A percentile compares a stretch with the other conserved stretches of the same genome.
Conservation (phyloP, 2,113 vertebrate genomes). For the Lasiurus cinereus region DNA sequence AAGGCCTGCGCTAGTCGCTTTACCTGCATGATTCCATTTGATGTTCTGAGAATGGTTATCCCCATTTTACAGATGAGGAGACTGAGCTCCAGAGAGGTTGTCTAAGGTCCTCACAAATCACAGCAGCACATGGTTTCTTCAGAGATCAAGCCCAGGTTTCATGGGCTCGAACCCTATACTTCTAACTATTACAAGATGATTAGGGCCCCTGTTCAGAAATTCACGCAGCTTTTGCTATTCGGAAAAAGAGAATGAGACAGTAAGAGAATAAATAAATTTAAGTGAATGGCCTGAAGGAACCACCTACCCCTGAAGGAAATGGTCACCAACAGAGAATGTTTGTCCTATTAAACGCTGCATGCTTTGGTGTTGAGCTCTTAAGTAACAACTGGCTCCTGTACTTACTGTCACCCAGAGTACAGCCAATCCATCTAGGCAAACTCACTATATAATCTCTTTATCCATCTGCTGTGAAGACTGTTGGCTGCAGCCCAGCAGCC, state of each 20-base stretch:
- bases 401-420: conserved; percentile 5
- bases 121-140: background rate
- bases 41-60: background rate
- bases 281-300: background rate
- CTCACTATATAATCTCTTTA: conserved; percentile 41
- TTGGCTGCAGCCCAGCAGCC: conserved; percentile 48
- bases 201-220: background rate
- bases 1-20: background rate
- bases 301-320: background rate
- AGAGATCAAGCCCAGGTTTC: background rate
- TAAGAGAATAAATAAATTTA: background rate
- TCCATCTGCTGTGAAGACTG: conserved; percentile 41
- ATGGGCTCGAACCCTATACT: background rate
- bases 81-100: background rate
- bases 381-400: background rate
- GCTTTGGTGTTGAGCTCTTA: background rate
- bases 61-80: background rate
- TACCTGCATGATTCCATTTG: background rate
- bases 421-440: conserved; percentile 57
- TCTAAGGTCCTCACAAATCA: background rate
- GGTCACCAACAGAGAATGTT: background rate
- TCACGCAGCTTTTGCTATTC: background rate
- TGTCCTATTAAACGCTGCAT: background rate
- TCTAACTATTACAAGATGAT: background rate
- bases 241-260: background rate